Conservation (phyloP, 2,113 vertebrate species). For the Oostethus manadensis region DNA sequence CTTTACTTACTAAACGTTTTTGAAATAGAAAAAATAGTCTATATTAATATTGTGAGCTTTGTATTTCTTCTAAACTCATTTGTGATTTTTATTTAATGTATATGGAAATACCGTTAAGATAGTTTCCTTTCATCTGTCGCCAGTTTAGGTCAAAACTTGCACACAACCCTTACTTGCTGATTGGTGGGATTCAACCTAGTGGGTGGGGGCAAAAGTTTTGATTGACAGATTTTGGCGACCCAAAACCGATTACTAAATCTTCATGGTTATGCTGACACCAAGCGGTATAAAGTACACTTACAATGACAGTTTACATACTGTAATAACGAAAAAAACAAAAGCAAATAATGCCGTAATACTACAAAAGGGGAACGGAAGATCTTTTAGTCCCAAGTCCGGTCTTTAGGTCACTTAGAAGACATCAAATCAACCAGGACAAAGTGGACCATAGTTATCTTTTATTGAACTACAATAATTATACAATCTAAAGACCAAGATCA, state of each 20-base stretch:
- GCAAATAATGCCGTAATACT: too few species aligned
- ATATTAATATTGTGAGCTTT: too few species aligned
- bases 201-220: background rate
- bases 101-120: background rate
- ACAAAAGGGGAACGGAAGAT: too few species aligned
- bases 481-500: slow-evolving; percentile 3
- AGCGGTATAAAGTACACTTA: slow-evolving; percentile 5
- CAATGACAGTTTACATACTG: background rate
- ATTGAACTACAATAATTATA: slow-evolving; percentile 32
- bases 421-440: slow-evolving; percentile 1
- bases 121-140: background rate
- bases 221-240: slow-evolving; percentile 1
- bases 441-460: slow-evolving; percentile 26
- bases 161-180: background rate
- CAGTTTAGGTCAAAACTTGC: background rate
- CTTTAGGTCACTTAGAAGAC: too few species aligned
- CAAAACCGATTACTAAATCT: slow-evolving; percentile 6
- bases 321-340: too few species aligned
- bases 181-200: background rate
- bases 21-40: background rate
- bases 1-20: background rate
- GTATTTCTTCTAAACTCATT: too few species aligned
- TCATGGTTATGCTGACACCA: background rate
- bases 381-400: too few species aligned
- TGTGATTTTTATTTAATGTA: too few species aligned